Evolutionary conservation across 2,888 invertebrate genomes (phyloP), one percentile per base, ranked within the genome.

Genomic region (Electrophaes corylata): DNA sequence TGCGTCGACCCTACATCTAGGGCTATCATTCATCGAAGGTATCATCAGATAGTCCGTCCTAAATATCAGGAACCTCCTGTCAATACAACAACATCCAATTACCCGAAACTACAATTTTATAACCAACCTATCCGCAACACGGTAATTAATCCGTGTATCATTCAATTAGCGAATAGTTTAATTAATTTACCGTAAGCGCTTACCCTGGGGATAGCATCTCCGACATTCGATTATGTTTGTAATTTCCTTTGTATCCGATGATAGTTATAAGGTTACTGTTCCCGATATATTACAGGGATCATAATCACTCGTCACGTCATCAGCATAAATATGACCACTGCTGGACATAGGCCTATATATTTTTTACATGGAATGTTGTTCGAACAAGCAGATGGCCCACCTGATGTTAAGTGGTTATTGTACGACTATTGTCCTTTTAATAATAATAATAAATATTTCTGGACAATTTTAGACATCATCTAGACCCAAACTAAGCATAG

Each of bases 161-260:
- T 81, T 79, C 73, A 81, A 81, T 83, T 80, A 79, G 75, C 75
- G 69, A 74, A 70, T 77, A 77, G 76, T 80, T 76, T 74, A 81
- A 82, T 82, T 76, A 78, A 83, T 81, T 81, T 74, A 78, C 76
- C 76, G 80, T 73, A 76, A 75, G 70, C 61, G 64, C 56, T 66
- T 54, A 62, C 77, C 68, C 58, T 59, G 70, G 73, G 76, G 59
- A 67, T 67, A 62, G 51, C 56, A 64, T 64, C 67, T 65, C 73
- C 43, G 73, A 73, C 72, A 61, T 78, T 82, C 79, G 73, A 82
- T 83, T 83, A 79, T 78, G 81, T 81, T 79, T 62, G 71, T 73
- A 70, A 66, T 69, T 65, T 62, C 57, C 58, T 63, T 59, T 48
- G 31, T 46, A 29, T 26, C 11, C 16, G 31, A 18, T 19, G 20